Evolutionary conservation across 1,140 invertebrate genomes (phyloP), one percentile per base, ranked within the genome.

Genomic region (Scaptodrosophila lebanonensis): DNA sequence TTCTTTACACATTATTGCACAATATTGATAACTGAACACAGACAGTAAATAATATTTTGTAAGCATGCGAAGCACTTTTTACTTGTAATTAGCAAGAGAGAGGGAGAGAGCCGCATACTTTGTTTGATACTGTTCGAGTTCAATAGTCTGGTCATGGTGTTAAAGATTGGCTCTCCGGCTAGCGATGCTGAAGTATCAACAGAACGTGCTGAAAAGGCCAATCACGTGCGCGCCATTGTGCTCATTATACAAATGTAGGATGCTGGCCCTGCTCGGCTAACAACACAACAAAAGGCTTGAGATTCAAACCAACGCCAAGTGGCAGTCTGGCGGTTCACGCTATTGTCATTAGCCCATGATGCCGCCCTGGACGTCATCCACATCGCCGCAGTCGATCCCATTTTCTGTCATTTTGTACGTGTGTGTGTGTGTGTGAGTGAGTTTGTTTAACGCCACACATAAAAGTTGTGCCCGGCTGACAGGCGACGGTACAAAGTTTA

Each of bases 181-280:
- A 4, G 22, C 22, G 3, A 3, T 42, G 20, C 27, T 16, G 15
- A 54, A 42, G 22, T 52, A 61, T 36, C 36, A 16, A 5, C 12
- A 25, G 51, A 42, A 75, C 70, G 70, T 75, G 70, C 51, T 54
- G 35, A 18, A 57, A 69, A 40, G 71, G 54, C 54, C 73, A 65
- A 75, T 75, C 70, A 75, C 71, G 70, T 66, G 63, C 71, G 50
- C 47, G 66, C 69, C 65, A 76, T 75, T 69, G 70, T 65, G 65
- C 70, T 75, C 71, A 75, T 75, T 75, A 75, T 66, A 39, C 65
- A 65, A n/a, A n/a, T n/a, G n/a, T n/a, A n/a, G n/a, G n/a, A n/a
- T n/a, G n/a, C n/a, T n/a, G n/a, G n/a, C n/a, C n/a, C n/a, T n/a
- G n/a, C n/a, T n/a, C n/a, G n/a, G n/a, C n/a, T n/a, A n/a, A n/a